A percentile compares a stretch with the other conserved stretches of the same genome.
phyloP scores from a whole-genome alignment of 2,113 vertebrate species.

The Alligator sinensis region DNA sequence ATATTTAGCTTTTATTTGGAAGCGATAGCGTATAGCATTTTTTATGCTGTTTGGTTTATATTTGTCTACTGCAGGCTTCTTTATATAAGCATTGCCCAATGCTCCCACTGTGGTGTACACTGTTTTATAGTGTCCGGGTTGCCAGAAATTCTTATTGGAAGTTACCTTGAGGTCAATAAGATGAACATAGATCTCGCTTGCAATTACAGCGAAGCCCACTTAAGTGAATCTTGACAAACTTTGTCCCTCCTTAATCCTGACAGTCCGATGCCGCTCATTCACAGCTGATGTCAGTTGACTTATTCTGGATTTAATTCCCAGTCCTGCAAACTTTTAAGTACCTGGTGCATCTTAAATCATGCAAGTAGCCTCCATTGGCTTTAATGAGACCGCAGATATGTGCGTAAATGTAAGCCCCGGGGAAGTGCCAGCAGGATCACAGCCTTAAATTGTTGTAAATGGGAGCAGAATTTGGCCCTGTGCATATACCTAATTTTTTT shows the following conservation, averaged over 20 bases:
- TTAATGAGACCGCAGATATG: background rate
- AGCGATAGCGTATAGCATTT: slow-evolving; percentile 81
- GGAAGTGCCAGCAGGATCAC: background rate
- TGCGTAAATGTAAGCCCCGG: background rate
- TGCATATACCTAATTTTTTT: background rate
- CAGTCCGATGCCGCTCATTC: background rate
- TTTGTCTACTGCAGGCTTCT: slow-evolving; percentile 72
- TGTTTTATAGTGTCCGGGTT: slow-evolving; percentile 77
- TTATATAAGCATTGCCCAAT: slow-evolving; percentile 29
- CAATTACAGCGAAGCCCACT: background rate
- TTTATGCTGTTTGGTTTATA: slow-evolving; percentile 79
- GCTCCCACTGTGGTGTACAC: slow-evolving; percentile 58
- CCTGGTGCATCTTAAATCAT: background rate
- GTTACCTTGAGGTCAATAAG: background rate
- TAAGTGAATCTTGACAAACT: background rate
- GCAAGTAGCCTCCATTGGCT: background rate
- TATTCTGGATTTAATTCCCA: background rate
- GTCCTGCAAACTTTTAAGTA: background rate
- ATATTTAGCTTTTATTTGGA: slow-evolving; percentile 81
- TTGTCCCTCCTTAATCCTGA: background rate
- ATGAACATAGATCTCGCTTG: background rate
- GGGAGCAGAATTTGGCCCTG: background rate
- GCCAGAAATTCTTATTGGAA: slow-evolving; percentile 46
- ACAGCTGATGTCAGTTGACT: background rate
- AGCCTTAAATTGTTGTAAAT: background rate